Base-by-base conservation (phyloP, 2,888 invertebrate species). In the Synanthedon formicaeformis region DNA sequence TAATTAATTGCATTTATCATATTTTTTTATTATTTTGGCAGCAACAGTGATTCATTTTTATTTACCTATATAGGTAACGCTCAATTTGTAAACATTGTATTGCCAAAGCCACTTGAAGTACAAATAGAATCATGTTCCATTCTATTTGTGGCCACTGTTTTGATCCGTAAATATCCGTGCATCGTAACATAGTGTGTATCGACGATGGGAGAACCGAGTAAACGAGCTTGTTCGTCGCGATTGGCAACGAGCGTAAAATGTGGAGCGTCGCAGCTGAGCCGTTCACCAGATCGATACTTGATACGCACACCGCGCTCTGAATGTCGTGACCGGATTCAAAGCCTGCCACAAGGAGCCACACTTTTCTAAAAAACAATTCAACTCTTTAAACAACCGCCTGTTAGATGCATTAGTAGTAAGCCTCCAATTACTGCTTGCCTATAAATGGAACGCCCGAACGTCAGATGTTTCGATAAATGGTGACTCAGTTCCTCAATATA, bases 211-310 rank as follows among this genome's bases (percentile, higher is more conserved):
- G 51, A 40, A 11, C 23, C 40, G 62, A 61, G 58, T 61, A 71
- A 71, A 63, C 66, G 61, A 71, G 66, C 70, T 64, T 67, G 66
- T 66, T 73, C 67, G 67, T 65, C 66, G 69, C 71, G 71, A 75
- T 76, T 74, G 69, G 72, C 71, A 75, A 69, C 71, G 64, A 73
- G 73, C 76, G 76, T 77, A 71, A 79, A 83, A 84, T 83, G 79
- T 81, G 77, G 80, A 73, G 71, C 78, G 75, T 74, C 76, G 74
- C 72, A 75, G 73, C 74, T 77, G 74, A 80, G 71, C 74, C 78
- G 71, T 69, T 77, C 76, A 69, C 72, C 67, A 77, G 79, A 84
- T 84, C 82, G 81, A 85, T 85, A 82, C 78, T 73, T 75, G 78
- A 82, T 81, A 84, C 83, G 78, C 78, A 75, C 73, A 71, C 65